Percentiles rank a stretch among this genome's conserved stretches.
Conservation (phyloP, 2,888 invertebrate genomes). For the Drosophila infuscata region DNA sequence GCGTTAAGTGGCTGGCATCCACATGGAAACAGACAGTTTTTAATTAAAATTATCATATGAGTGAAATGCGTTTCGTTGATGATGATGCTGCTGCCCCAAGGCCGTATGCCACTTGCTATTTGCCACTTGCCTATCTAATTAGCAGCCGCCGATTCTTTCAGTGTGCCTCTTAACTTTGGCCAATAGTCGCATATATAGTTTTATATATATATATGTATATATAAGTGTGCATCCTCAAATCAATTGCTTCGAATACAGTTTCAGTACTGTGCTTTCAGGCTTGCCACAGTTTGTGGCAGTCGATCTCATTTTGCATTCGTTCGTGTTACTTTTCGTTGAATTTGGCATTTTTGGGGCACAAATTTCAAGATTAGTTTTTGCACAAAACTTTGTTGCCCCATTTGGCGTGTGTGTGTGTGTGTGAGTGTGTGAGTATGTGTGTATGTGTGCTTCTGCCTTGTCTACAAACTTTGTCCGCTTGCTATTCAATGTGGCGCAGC, state of each 20-base stretch:
- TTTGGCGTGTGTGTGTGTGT: not conserved
- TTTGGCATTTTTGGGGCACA: slow-evolving; percentile 4
- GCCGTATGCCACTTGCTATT: slow-evolving; percentile 1
- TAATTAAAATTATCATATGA: slow-evolving; percentile 46
- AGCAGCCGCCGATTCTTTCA: slow-evolving; percentile 10
- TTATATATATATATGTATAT: not conserved
- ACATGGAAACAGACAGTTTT: slow-evolving; percentile 32
- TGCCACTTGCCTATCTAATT: slow-evolving; percentile 28
- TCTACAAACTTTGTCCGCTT: not conserved
- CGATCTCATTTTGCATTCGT: not conserved
- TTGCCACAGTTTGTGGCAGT: slow-evolving; percentile 7
- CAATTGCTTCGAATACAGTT: slow-evolving; percentile 21
- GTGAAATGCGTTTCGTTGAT: slow-evolving; percentile 14
- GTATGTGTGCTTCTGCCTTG: not conserved
- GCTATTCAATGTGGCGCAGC: not conserved
- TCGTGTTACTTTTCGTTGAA: not conserved
- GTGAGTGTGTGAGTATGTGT: too few relatives aligned
- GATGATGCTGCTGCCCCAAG: slow-evolving; percentile 29
- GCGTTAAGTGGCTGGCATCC: slow-evolving; percentile 36
- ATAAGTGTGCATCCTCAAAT: not conserved
- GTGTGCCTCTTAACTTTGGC: slow-evolving; percentile 5
- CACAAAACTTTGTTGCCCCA: not conserved
- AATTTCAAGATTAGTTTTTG: slow-evolving; percentile 2
- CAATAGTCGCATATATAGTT: slow-evolving; percentile 6
- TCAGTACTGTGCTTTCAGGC: slow-evolving; percentile 3